Conservation (phyloP, 2,113 vertebrate species). For the Capreolus pygargus region DNA sequence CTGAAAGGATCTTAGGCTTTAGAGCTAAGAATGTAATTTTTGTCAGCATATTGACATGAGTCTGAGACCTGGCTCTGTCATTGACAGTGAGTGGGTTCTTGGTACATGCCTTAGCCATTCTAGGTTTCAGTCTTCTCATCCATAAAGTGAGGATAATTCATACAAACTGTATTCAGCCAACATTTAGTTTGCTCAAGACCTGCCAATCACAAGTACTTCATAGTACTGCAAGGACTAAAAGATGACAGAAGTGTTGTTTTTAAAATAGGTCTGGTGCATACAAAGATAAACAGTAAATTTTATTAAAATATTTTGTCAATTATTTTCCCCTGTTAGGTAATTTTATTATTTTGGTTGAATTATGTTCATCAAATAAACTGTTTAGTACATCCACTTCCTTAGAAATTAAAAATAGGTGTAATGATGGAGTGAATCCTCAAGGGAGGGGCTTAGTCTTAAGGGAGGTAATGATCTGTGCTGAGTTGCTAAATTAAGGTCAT, state of each 20-base stretch:
- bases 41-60: background rate
- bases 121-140: background rate
- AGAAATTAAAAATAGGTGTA: background rate
- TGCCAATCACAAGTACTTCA: background rate
- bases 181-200: background rate
- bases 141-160: background rate
- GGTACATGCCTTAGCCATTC: background rate
- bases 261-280: background rate
- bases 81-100: background rate
- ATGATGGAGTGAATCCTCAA: background rate
- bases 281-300: background rate
- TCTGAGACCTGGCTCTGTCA: background rate
- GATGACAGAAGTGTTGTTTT: background rate
- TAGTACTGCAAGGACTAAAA: background rate
- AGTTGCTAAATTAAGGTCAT: background rate
- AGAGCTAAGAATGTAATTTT: background rate
- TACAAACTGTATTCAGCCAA: background rate
- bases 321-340: background rate
- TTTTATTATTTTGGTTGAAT: background rate
- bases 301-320: background rate
- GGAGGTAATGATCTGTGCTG: background rate
- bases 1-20: background rate
- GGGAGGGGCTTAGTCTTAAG: background rate
- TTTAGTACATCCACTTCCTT: background rate
- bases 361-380: background rate